Evolutionary conservation across 2,113 vertebrate species (phyloP).

Genomic region (Cavia aperea): DNA sequence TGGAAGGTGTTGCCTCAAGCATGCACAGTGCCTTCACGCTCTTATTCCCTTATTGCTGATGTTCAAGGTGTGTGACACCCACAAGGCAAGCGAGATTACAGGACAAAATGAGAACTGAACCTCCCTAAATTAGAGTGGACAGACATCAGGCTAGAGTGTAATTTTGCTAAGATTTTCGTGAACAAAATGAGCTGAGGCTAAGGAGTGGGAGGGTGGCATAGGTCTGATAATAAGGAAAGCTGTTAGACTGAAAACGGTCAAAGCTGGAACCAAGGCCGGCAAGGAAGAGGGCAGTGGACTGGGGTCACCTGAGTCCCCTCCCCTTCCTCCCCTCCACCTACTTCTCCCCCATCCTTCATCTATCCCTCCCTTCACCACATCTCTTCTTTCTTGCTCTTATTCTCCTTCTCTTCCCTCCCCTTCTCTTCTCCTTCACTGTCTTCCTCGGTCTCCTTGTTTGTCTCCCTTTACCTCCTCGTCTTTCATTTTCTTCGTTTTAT

Average conservation of each 20-base stretch:
- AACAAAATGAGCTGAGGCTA: not conserved
- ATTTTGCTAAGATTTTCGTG: not conserved
- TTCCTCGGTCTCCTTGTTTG: not conserved
- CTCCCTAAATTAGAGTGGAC: too few relatives aligned
- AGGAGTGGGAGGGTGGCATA: fast-evolving
- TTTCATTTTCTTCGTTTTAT: not conserved
- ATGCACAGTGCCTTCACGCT: fast-evolving
- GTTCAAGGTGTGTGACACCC: not conserved
- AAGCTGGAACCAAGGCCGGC: too few relatives aligned
- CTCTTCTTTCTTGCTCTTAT: too few relatives aligned
- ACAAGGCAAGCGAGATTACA: not conserved
- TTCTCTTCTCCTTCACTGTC: fast-evolving
- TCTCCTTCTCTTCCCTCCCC: too few relatives aligned
- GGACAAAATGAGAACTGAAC: not conserved
- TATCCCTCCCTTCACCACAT: too few relatives aligned
- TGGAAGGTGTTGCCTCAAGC: too few relatives aligned
- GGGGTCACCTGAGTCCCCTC: too few relatives aligned
- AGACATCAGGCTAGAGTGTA: too few relatives aligned
- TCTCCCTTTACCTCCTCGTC: fast-evolving
- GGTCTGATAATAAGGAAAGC: not conserved
- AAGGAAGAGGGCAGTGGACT: fast-evolving
- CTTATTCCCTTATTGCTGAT: not conserved
- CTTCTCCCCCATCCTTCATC: not conserved
- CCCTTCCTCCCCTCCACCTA: not conserved
- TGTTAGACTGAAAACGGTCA: too few relatives aligned